Evolutionary conservation across 2,113 vertebrate species (phyloP).

Genomic region (Ariopsis seemanni): DNA sequence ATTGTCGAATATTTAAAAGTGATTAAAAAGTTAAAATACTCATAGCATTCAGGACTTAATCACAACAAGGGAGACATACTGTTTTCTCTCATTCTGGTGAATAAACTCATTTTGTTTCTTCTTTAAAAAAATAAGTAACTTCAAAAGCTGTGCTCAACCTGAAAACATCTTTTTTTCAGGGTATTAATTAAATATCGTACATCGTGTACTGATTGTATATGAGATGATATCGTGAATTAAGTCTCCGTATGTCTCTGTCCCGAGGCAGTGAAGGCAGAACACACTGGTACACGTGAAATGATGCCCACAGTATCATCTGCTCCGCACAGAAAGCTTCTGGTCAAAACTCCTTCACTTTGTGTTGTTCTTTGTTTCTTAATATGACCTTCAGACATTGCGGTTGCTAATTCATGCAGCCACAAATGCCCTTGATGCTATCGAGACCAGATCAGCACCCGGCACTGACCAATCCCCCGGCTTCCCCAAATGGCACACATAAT

Average conservation of each 20-base stretch:
- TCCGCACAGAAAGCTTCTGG: not conserved
- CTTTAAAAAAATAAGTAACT: not conserved
- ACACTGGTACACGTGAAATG: not conserved
- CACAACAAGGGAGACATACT: not conserved
- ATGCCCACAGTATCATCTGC: not conserved
- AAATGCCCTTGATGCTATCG: slow-evolving; percentile 75
- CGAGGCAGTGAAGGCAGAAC: not conserved
- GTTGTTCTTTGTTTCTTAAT: slow-evolving; percentile 47
- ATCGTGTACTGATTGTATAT: not conserved
- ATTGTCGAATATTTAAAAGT: not conserved
- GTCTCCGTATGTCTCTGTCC: not conserved
- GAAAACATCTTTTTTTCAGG: too few species aligned
- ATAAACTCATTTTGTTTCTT: too few species aligned
- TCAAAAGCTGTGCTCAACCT: not conserved
- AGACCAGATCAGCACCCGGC: slow-evolving; percentile 72
- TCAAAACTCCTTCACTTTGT: not conserved
- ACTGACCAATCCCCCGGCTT: slow-evolving; percentile 69
- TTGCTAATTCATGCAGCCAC: slow-evolving; percentile 56
- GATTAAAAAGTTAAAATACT: not conserved
- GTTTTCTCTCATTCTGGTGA: too few species aligned
- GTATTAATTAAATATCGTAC: not conserved
- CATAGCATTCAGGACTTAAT: not conserved
- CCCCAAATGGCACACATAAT: slow-evolving; percentile 74
- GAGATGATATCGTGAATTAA: not conserved
- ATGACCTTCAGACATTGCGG: slow-evolving; percentile 55